Evolutionary conservation across 2,888 invertebrate genomes (phyloP).

Genomic region (Aelia acuminata): DNA sequence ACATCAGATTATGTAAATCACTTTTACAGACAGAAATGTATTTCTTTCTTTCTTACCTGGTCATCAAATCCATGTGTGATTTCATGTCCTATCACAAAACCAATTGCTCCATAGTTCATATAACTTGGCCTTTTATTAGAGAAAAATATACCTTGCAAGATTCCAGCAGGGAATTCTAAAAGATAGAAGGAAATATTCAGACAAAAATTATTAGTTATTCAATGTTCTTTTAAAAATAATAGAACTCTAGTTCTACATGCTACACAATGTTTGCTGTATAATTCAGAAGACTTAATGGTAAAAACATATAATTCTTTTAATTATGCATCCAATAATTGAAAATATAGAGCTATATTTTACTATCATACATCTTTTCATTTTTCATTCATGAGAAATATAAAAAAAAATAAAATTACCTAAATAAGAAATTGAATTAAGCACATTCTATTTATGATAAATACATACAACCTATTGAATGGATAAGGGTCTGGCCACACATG

Average conservation of each 20-base stretch:
- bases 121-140: conserved; percentile 89
- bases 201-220: not conserved
- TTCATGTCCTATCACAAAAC: conserved; percentile 93
- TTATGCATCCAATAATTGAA: not conserved
- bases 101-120: conserved; percentile 93
- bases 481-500: too few species aligned
- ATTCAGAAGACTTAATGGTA: not conserved
- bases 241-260: not conserved
- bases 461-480: too few species aligned
- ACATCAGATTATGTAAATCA: not conserved
- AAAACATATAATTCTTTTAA: not conserved
- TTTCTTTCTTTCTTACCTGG: conserved; percentile 76
- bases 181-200: conserved; percentile 2
- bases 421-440: too few species aligned
- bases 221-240: not conserved
- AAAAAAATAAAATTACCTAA: not conserved
- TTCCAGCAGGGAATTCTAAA: conserved; percentile 93
- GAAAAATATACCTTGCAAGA: conserved; percentile 93
- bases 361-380: not conserved
- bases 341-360: not conserved
- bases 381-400: not conserved
- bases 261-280: not conserved
- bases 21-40: not conserved
- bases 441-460: too few species aligned
- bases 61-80: conserved; percentile 93